Base-by-base conservation (phyloP, 2,888 invertebrate species). In the Leucoptera coffeella region DNA sequence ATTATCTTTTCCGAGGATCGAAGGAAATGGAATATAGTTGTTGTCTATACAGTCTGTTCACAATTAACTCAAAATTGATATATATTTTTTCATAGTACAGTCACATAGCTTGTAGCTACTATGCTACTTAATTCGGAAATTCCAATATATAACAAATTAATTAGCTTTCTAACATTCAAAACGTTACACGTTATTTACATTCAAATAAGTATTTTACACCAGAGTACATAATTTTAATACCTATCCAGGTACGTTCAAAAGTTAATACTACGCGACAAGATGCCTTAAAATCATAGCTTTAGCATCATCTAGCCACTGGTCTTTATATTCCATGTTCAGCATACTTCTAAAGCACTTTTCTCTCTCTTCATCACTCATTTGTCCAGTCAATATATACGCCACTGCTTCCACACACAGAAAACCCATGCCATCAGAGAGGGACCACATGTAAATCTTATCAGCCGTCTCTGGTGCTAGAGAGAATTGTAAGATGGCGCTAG, bases 391-490 rank as follows among this genome's bases (percentile, higher is more conserved):
- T 25, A 76, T 58, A 43, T 67, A 78, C 2, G 76, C 77, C 2
- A 77, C 65, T 14, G 73, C 56, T 47, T 78, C 78, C 3, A 76
- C 65, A 36, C 78, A 65, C 12, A 78, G 47, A 35, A 77, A 65
- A 22, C 77, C 75, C 47, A 77, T 77, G 1, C 75, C 71, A n/a
- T 78, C 77, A 38, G 65, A 67, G 25, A 78, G 38, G 2, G 77
- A 76, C 77, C 78, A 78, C 13, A 65, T 56, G 38, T 78, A 78
- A 36, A 78, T 73, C 32, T 55, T 58, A 36, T 74, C 69, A 2
- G 73, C 74, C 3, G 69, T 74, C 15, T 57, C 47, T 1, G 71
- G 51, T 7, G 51, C 55, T 38, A 79, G 41, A 39, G 54, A 53
- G 39, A 73, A 73, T 36, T 74, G 72, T 37, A 76, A 50, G 29